Percentiles rank a stretch among this genome's conserved stretches.
Conservation (phyloP, 2,888 invertebrate species). For the Rotaria socialis region DNA sequence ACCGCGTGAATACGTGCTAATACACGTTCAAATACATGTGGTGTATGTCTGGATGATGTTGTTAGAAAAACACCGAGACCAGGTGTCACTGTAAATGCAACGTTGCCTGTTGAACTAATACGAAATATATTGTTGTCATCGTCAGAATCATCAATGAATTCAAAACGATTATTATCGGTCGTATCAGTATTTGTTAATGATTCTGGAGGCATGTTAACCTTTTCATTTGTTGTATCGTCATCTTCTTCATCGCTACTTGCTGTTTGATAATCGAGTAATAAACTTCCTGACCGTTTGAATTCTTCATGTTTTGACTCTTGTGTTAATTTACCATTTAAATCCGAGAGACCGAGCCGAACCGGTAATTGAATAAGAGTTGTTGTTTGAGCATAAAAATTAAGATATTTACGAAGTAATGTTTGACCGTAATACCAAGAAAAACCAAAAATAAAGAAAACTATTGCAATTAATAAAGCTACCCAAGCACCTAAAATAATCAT, state of each 20-base stretch:
- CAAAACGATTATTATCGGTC: neutral
- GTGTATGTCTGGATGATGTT: neutral
- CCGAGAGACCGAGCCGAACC: neutral
- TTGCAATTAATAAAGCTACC: constrained; percentile 26
- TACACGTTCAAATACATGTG: constrained; percentile 33
- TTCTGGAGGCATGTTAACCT: neutral
- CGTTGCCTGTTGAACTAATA: neutral
- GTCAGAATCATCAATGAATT: neutral
- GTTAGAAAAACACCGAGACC: neutral
- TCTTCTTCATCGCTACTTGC: neutral
- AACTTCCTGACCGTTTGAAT: neutral
- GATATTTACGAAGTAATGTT: neutral
- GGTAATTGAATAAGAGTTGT: neutral
- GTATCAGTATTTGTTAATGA: neutral
- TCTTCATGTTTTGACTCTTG: neutral
- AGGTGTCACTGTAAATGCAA: neutral
- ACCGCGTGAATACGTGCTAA: neutral
- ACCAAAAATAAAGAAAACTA: neutral
- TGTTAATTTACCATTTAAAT: neutral
- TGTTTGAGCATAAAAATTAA: constrained; percentile 14
- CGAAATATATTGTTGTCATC: neutral
- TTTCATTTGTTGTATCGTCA: neutral
- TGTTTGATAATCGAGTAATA: neutral
- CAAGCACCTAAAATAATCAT: neutral
- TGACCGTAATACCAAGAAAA: constrained; percentile 31